Evolutionary conservation across 2,888 invertebrate genomes (phyloP).

Genomic region (Acanthococcus lagerstroemiae): DNA sequence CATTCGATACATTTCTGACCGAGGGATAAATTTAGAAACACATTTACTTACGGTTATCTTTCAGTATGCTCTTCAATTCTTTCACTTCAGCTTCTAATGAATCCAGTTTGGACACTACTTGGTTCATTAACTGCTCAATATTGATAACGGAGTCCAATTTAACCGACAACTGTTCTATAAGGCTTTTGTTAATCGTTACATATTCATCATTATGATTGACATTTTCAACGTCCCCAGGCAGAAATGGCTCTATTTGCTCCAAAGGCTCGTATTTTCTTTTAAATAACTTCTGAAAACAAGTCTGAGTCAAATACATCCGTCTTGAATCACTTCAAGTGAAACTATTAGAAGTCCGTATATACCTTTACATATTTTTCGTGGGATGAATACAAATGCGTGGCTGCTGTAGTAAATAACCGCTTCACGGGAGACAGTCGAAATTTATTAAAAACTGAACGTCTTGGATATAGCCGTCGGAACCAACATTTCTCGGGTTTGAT

Average conservation of each 20-base stretch:
- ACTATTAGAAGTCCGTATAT: too few relatives aligned
- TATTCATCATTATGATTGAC: background rate
- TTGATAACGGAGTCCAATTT: background rate
- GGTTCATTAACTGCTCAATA: background rate
- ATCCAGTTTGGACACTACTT: background rate
- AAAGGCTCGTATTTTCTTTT: background rate
- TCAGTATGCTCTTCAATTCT: background rate
- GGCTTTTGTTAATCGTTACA: too few relatives aligned
- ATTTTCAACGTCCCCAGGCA: too few relatives aligned
- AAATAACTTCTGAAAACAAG: background rate
- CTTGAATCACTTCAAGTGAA: background rate
- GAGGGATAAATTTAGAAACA: background rate
- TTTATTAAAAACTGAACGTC: too few relatives aligned
- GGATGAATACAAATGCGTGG: too few relatives aligned
- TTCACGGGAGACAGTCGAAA: too few relatives aligned
- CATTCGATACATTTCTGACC: background rate
- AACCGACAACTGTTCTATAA: too few relatives aligned
- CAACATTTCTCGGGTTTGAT: too few relatives aligned
- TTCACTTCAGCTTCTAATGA: background rate
- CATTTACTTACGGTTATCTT: background rate
- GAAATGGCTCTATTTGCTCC: background rate
- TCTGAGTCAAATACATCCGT: background rate
- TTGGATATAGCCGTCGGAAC: too few relatives aligned
- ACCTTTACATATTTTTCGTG: too few relatives aligned
- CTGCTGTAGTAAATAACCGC: too few relatives aligned